Base-by-base conservation (phyloP, 2,888 invertebrate species). In the Drosophila paracracens region DNA sequence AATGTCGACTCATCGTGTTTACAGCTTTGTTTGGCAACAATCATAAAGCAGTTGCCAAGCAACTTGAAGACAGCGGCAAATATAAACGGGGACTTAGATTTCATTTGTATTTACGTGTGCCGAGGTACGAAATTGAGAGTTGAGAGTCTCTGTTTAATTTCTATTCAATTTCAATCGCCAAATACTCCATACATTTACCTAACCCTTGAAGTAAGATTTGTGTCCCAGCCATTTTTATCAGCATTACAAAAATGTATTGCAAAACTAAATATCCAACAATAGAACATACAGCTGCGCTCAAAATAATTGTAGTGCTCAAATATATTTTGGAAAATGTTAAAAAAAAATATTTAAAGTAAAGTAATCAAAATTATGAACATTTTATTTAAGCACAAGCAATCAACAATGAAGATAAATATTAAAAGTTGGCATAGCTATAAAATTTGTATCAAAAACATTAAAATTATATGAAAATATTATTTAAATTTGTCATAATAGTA, bases 1-100 rank as follows among this genome's bases (percentile, higher is more conserved):
- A 51, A 18, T 68, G 79, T 43, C 52, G 74, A 68, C 57, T 75
- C 69, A 74, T 74, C 50, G 63, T 53, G 33, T n/a, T 72, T 60
- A 57, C 27, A 36, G 21, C 31, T 79, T 59, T 51, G 57, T 57
- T 65, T 46, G 35, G 33, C 50, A 52, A 56, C 58, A 46, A 27
- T 52, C 43, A 46, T 38, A 48, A 60, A 59, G 21, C 38, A 40
- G 50, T 60, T 63, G 53, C 56, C 25, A 29, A 61, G 61, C 40
- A 70, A 70, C 58, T 38, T 16, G 8, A 31, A 50, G 52, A 40
- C 11, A 40, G 33, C 31, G 18, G 21, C 25, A 53, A 40, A 54
- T 63, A 29, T 46, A 68, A 60, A 27, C n/a, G 46, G n/a, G 13
- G 5, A 53, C 48, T 40, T 18, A 13, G 40, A 48, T 46, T 25